phyloP scores from a whole-genome alignment of 2,888 invertebrate species.

The Trichopoda pennipes region DNA sequence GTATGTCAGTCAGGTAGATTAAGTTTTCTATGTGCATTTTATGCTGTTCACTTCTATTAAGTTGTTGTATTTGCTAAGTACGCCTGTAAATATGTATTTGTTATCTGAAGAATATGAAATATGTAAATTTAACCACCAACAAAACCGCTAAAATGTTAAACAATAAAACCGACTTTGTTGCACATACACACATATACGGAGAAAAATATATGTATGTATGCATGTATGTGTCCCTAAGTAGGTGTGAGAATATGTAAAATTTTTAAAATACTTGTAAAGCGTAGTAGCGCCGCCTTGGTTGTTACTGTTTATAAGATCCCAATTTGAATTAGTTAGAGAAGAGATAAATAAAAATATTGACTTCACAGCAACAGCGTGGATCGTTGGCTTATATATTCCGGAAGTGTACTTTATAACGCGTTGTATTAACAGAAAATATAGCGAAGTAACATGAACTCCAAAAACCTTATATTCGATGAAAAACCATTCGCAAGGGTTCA shows the following conservation, averaged over 20 bases:
- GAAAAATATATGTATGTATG: not conserved
- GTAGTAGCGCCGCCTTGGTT: not conserved
- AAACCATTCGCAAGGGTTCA: no score
- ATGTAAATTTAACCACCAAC: constrained; percentile 29
- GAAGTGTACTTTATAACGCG: no score
- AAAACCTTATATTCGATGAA: no score
- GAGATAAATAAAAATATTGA: no score
- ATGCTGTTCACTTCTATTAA: not conserved
- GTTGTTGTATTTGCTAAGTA: not conserved
- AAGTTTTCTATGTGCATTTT: constrained; percentile 10
- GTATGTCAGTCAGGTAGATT: constrained; percentile 3
- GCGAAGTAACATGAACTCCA: no score
- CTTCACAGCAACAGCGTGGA: no score
- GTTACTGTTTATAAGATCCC: not conserved
- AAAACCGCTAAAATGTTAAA: constrained; percentile 36
- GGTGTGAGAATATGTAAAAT: not conserved
- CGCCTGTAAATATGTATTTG: not conserved
- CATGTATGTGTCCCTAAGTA: not conserved
- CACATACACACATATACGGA: not conserved
- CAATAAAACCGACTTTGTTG: constrained; percentile 30
- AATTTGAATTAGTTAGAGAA: not conserved
- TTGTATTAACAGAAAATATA: no score
- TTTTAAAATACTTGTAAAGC: not conserved
- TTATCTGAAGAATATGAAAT: not conserved
- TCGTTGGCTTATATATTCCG: no score